Base-by-base conservation (phyloP, 2,888 invertebrate genomes). In the Pterostichus madidus region DNA sequence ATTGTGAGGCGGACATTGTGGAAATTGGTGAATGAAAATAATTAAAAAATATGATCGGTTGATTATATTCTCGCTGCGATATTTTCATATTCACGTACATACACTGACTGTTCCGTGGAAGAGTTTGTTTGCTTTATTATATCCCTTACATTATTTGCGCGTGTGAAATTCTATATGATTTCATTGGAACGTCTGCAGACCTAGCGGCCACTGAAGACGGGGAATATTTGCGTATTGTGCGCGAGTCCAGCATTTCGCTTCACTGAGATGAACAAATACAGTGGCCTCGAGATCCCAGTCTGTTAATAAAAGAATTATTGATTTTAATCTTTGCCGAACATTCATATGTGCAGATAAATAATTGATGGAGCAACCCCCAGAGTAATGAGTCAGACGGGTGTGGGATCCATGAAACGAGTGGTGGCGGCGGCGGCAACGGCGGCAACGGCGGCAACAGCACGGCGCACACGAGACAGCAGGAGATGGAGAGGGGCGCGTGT, bases 321-420 rank as follows among this genome's bases (percentile, higher is more conserved):
- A 83, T 83, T 83, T 83, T 77, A 77, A 83, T 83, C 64, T 83
- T 77, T 46, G 52, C 76, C 68, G 68, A 77, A 83, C 76, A 83
- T 83, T 83, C 83, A 83, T 83, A 86, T 86, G 85, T 85, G 84
- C 83, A 84, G 86, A 88, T 88, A 87, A 87, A 89, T 89, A 89
- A 89, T 89, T 88, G 88, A 89, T 88, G 88, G 86, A 86, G 86
- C 86, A 87, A 88, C 87, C 88, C 88, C 88, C 85, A 85, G 88
- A 88, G 88, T 88, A 88, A 88, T 88, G 89, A 89, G 87, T 89
- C 88, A 88, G 88, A 87, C 86, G 77, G 76, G 11, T 73, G 35
- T 76, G 76, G 32, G 17, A 49, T 73, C 35, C 46, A 11, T 15
- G 15, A n/a, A 44, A 39, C 44, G 35, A n/a, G n/a, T n/a, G 35